Conservation (phyloP, 2,797 vertebrate genomes). For the Florisuga fusca region DNA sequence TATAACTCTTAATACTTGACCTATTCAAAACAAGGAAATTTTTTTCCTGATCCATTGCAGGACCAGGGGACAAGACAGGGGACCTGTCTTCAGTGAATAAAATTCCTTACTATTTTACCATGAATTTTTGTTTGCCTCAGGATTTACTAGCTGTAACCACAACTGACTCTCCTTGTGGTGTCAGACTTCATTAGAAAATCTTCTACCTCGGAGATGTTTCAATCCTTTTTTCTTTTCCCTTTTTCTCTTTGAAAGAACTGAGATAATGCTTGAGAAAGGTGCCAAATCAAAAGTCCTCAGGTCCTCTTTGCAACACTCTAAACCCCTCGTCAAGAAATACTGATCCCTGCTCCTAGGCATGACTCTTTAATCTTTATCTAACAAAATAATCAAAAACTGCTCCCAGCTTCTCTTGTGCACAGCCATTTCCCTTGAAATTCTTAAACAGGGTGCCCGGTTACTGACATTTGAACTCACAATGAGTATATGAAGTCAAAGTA, state of each 20-base stretch:
- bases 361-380: conserved; percentile 57
- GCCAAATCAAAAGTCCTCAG: conserved; percentile 56
- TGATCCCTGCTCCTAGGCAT: conserved; percentile 39
- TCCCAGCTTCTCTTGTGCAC: conserved; percentile 20
- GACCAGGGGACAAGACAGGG: background rate
- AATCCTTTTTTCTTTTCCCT: background rate
- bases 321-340: conserved; percentile 54
- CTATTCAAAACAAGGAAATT: conserved; percentile 25
- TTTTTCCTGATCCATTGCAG: conserved; percentile 2
- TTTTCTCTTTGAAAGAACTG: conserved; percentile 11
- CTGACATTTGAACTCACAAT: conserved; percentile 62
- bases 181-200: conserved; percentile 38
- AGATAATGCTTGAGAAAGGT: conserved; percentile 50
- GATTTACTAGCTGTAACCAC: background rate
- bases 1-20: conserved; percentile 42
- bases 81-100: background rate
- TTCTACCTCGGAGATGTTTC: background rate
- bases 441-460: conserved; percentile 6
- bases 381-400: conserved; percentile 68
- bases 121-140: background rate
- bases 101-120: background rate
- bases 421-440: conserved; percentile 56
- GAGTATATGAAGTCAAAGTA: conserved; percentile 57
- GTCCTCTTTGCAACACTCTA: conserved; percentile 38
- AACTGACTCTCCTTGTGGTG: background rate